Percentiles rank a stretch among this genome's conserved stretches.
These are phyloP conservation scores for Drosophila hydei DNA, from an alignment of 1,140 invertebrate species.

Conservation along the genomic window DNA sequence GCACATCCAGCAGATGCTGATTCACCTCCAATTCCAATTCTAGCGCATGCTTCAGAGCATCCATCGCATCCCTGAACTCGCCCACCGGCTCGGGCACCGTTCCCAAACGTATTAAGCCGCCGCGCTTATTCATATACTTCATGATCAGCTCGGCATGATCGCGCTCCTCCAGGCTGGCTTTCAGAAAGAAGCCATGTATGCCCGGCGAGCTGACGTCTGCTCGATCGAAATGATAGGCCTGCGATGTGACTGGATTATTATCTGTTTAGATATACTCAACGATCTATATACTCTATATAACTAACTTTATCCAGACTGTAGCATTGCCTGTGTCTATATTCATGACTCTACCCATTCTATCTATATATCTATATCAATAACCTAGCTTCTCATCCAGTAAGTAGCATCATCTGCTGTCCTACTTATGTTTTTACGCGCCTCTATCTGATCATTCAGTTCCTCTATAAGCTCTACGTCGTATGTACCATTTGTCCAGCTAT, in stretches of 20 bases:
- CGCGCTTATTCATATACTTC: constrained; percentile 92
- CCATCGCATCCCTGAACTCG: constrained; percentile 87
- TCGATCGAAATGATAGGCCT: constrained; percentile 92
- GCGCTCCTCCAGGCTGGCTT: constrained; percentile 90
- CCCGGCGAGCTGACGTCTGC: constrained; percentile 92
- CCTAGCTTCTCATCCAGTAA: too few species aligned
- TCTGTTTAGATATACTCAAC: too few species aligned
- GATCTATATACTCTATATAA: too few species aligned
- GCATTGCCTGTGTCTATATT: too few species aligned
- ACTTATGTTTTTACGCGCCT: too few species aligned
- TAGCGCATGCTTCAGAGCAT: constrained; percentile 90
- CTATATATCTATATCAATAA: too few species aligned
- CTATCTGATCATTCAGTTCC: too few species aligned
- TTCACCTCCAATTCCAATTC: constrained; percentile 92
- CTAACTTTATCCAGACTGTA: too few species aligned
- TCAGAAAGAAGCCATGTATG: constrained; percentile 89
- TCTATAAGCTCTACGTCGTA: too few species aligned
- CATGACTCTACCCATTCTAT: too few species aligned
- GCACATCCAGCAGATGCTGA: constrained; percentile 88
- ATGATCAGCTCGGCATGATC: constrained; percentile 91
- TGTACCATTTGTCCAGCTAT: too few species aligned
- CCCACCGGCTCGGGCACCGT: constrained; percentile 87
- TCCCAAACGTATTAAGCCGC: constrained; percentile 87
- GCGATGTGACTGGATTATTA: not conserved
- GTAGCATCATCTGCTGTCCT: too few species aligned